Evolutionary conservation across 2,113 vertebrate species (phyloP), one percentile per base, ranked within the genome.

Genomic region (Thymallus thymallus): DNA sequence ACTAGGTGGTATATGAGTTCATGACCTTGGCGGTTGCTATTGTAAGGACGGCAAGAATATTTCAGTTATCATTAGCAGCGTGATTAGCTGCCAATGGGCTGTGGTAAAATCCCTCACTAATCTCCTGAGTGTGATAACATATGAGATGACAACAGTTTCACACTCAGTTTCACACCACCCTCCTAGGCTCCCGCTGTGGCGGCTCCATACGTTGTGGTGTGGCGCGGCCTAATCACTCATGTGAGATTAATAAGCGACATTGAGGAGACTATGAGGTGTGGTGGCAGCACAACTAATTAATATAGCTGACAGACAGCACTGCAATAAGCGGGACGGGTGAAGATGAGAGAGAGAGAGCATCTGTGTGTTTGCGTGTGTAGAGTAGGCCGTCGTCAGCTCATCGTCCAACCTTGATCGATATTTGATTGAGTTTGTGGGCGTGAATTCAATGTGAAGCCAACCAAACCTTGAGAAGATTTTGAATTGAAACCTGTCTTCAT

Each of bases 71-170:
- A 85, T 90, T 90, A 86, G 82, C 51, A 5, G 84, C 86, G 80
- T 88, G 89, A 88, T 91, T 89, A 88, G 88, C 86, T 84, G 84
- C 89, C 87, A 90, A 87, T 88, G 86, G 85, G 83, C 87, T 89
- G 86, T 74, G 72, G 69, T 88, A 87, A 84, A 88, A 87, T 79
- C 87, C 79, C 74, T 60, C 48, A 65, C 7, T 51, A 51, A 82
- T 88, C 88, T 80, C 85, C 63, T 68, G 86, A 89, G 88, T 79
- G 80, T 26, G 69, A 88, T 89, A 89, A 86, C 88, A 86, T 88
- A 85, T 84, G 91, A 89, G 90, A 87, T 76, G 86, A 81, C 88
- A 88, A 91, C 85, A 88, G 85, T 90, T 92, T 90, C 89, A 89
- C 87, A 87, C 78, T 80, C 87, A 78, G 87, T 82, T 91, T 92